A percentile compares a stretch with the other conserved stretches of the same genome.
These are phyloP conservation scores for Alitta virens DNA, from an alignment of 2,888 invertebrate genomes.

Conservation along the genomic window DNA sequence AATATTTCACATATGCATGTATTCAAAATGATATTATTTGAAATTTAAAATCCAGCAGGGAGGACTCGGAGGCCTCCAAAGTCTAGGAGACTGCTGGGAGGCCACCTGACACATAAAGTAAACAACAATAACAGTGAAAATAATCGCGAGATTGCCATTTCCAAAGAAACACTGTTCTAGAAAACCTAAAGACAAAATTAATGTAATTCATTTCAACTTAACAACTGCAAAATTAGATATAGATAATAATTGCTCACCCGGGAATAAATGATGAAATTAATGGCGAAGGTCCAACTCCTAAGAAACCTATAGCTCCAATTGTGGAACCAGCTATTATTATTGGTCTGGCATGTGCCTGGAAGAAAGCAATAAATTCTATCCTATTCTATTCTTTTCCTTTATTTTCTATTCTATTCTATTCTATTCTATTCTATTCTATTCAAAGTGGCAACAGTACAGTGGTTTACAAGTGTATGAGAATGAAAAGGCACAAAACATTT, in stretches of 20 bases:
- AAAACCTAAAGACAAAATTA: no score
- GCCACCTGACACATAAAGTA: no score
- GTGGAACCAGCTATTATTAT: background rate
- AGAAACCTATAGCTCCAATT: slow-evolving; percentile 6
- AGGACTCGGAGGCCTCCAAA: no score
- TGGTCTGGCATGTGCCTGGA: background rate
- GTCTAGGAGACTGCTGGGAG: no score
- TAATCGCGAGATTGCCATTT: background rate
- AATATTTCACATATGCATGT: no score
- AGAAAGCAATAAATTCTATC: background rate
- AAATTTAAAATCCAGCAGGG: no score
- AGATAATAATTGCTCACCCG: background rate
- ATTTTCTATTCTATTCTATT: background rate
- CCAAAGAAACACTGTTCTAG: no score
- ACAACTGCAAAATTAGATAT: background rate
- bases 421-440: no score
- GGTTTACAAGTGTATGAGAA: background rate
- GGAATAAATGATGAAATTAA: background rate
- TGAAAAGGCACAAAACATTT: background rate
- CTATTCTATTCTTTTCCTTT: background rate
- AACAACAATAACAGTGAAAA: background rate
- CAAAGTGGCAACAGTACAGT: no score
- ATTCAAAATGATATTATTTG: no score
- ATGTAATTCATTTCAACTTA: background rate
- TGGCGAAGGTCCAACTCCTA: slow-evolving; percentile 8